Conservation (phyloP, 2,113 vertebrate species). For the Gavia stellata region DNA sequence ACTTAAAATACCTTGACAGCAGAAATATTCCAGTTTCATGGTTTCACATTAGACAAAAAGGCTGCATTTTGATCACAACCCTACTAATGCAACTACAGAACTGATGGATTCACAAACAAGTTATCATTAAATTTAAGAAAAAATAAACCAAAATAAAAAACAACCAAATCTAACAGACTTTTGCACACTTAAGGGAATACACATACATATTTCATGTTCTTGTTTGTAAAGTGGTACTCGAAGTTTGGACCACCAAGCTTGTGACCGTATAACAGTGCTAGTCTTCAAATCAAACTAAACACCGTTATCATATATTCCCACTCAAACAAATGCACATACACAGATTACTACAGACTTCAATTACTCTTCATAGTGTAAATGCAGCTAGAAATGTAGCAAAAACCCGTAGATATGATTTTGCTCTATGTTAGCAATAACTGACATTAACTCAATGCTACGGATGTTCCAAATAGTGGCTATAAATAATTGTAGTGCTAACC, state of each 20-base stretch:
- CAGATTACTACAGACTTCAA: not conserved
- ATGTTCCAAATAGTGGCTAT: not conserved
- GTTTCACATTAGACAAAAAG: not conserved
- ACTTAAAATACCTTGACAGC: not conserved
- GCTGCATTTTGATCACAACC: not conserved
- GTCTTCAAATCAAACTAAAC: not conserved
- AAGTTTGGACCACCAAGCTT: not conserved
- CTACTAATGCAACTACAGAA: not conserved
- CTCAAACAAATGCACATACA: not conserved
- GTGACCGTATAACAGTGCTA: not conserved
- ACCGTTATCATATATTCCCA: accelerated
- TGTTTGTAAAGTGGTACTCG: not conserved
- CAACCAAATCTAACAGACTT: not conserved
- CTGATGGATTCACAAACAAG: not conserved
- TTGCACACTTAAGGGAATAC: not conserved
- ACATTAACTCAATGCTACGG: not conserved
- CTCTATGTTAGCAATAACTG: not conserved
- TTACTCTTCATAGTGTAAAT: not conserved
- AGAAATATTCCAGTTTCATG: not conserved
- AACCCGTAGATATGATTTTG: not conserved
- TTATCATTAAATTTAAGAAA: not conserved
- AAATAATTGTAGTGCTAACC: not conserved
- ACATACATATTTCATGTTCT: not conserved
- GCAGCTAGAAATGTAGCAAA: not conserved
- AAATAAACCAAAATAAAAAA: not conserved